Base-by-base conservation (phyloP, 2,113 vertebrate genomes). In the Dromas ardeola region DNA sequence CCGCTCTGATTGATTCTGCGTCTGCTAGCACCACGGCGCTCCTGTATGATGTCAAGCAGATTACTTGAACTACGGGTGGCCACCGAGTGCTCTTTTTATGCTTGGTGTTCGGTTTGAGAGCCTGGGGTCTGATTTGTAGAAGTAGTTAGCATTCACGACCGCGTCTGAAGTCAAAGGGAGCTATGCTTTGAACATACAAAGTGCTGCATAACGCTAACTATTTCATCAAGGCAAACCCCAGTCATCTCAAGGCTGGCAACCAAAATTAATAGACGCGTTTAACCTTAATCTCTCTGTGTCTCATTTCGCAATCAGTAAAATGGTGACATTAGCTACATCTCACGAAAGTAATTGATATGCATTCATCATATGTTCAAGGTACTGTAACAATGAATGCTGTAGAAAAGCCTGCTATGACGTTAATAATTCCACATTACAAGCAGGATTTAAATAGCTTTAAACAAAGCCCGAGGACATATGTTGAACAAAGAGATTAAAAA, bases 61-160 rank as follows among this genome's bases (percentile, higher is more conserved):
- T 83, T 72, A 86, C 38, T 86, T 92, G 81, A 96, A 92, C 74
- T 81, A 82, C 82, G 86, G 88, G 85, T 86, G 88, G 92, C 85
- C 85, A 88, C 58, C 0, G 0, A 93, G 53, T 32, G 14, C 74
- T 82, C 36, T 66, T 70, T 72, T 63, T 52, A 42, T 17, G 11
- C 66, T 88, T 23, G 22, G 30, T 88, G 71, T 43, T 90, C 0
- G 0, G 34, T 73, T 49, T 61, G 85, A 94, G 70, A 97, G 90
- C 85, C 85, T 62, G 45, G 18, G 67, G 17, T 81, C 85, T 90
- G 85, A 70, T 73, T 36, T 93, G 74, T 62, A 82, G 67, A 49
- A 49, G 79, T 27, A 58, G 42, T 94, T 92, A 78, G 85, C 66
- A 94, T 97, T 93, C 93, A 86, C 26, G 72, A 45, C 85, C 66